phyloP scores from a whole-genome alignment of 2,113 vertebrate species.

The Podilymbus podiceps region DNA sequence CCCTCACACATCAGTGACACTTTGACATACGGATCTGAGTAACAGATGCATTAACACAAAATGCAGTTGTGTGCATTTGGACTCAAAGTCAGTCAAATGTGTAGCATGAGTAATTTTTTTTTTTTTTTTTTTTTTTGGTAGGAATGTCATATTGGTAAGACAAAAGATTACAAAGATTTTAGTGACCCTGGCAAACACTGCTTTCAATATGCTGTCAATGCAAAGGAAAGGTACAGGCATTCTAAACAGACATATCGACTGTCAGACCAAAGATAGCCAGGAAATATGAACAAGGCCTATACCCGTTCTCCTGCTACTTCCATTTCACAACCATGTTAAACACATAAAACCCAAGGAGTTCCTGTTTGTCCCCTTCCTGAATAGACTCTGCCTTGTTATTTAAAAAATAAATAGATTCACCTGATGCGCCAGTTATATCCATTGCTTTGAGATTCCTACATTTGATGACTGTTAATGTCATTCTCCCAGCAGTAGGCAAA shows the following conservation, averaged over 20 bases:
- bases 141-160: not conserved
- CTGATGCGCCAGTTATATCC: slow-evolving; percentile 97
- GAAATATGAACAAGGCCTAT: not conserved
- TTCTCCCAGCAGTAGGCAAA: slow-evolving; percentile 94
- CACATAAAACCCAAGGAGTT: not conserved
- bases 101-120: not conserved
- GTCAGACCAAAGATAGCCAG: not conserved
- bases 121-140: not conserved
- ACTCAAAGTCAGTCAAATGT: not conserved
- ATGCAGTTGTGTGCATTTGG: not conserved
- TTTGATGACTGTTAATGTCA: slow-evolving; percentile 98
- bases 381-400: not conserved
- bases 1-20: slow-evolving; percentile 96
- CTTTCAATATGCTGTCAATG: not conserved
- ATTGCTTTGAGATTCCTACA: slow-evolving; percentile 99
- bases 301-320: not conserved
- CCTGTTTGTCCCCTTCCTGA: not conserved
- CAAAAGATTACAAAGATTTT: not conserved
- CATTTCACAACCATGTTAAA: not conserved
- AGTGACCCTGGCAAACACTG: not conserved
- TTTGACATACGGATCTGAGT: slow-evolving; percentile 94
- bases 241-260: not conserved
- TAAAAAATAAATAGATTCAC: slow-evolving; percentile 63
- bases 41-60: not conserved
- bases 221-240: not conserved